Evolutionary conservation across 1,140 invertebrate genomes (phyloP).

Genomic region (Amyelois transitella): DNA sequence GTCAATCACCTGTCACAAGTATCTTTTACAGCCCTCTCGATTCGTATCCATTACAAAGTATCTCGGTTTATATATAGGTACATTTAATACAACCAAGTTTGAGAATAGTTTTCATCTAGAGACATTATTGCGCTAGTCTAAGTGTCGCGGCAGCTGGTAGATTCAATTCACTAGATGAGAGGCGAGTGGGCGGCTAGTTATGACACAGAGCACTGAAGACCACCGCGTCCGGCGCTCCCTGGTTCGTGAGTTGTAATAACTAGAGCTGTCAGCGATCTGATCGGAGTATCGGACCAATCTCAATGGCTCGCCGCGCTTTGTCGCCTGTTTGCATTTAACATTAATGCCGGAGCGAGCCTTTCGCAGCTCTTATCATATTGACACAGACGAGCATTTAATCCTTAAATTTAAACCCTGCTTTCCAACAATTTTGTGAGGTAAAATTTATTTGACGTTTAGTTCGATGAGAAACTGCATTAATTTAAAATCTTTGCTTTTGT

Average conservation of each 20-base stretch:
- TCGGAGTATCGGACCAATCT: slow-evolving; percentile 40
- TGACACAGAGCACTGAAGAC: too few relatives aligned
- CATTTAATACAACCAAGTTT: not conserved
- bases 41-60: not conserved
- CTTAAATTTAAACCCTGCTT: slow-evolving; percentile 46
- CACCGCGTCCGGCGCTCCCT: too few relatives aligned
- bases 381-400: slow-evolving; percentile 56
- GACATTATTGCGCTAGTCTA: not conserved
- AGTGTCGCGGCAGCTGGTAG: not conserved
- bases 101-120: not conserved
- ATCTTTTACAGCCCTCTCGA: not conserved
- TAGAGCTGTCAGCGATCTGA: slow-evolving; percentile 35
- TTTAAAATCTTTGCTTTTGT: too few relatives aligned
- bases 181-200: not conserved
- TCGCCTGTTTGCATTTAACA: slow-evolving; percentile 57
- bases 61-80: not conserved
- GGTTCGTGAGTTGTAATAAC: too few relatives aligned
- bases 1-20: slow-evolving; percentile 2
- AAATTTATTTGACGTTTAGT: too few relatives aligned
- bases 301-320: slow-evolving; percentile 32
- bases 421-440: slow-evolving; percentile 43
- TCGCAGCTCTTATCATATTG: slow-evolving; percentile 62
- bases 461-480: too few relatives aligned
- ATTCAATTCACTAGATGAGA: not conserved
- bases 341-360: slow-evolving; percentile 34